Evolutionary conservation across 1,140 invertebrate species (phyloP), one percentile per base, ranked within the genome.

Genomic region (Vanessa atalanta): DNA sequence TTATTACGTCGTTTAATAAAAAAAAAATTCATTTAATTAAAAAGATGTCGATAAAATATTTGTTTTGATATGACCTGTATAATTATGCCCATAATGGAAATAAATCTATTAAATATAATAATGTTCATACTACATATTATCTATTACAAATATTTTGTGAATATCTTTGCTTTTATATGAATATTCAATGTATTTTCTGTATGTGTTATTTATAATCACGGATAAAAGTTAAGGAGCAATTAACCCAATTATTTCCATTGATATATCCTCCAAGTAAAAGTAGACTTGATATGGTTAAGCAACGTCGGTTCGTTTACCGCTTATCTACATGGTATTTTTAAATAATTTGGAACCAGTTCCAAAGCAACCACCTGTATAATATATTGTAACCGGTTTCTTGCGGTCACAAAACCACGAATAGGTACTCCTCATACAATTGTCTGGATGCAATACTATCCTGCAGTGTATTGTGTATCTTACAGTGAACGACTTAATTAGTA

Each of bases 301-400:
- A 61, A 76, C 69, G 75, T 76, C 66, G 66, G 70, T 79, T 70
- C 70, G 74, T 80, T 81, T 75, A 81, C 77, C 76, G 78, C 64
- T 75, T 81, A 80, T 80, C 68, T 75, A 79, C 65, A 75, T 81
- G 76, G 31, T 31, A 73, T 83, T 81, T 80, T 72, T 43, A 75
- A 81, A 88, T 79, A 88, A 87, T 84, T 82, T 71, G 75, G 77
- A 83, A 87, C 86, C 85, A 82, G 88, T 88, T 88, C 71, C 74
- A 75, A 79, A 81, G 79, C 77, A 82, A 81, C 80, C 85, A 88
- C 88, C 85, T 89, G 88, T 87, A 82, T 82, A 78, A 79, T 80
- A 79, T 74, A 79, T 66, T 31, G 67, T 72, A 80, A 90, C 88
- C 86, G 83, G 88, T 90, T 85, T 11, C 75, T 69, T 77, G 81